A percentile compares a stretch with the other conserved stretches of the same genome.
These are phyloP conservation scores for Nothoprocta pentlandii DNA, from an alignment of 2,113 vertebrate genomes.

Conservation along the genomic window DNA sequence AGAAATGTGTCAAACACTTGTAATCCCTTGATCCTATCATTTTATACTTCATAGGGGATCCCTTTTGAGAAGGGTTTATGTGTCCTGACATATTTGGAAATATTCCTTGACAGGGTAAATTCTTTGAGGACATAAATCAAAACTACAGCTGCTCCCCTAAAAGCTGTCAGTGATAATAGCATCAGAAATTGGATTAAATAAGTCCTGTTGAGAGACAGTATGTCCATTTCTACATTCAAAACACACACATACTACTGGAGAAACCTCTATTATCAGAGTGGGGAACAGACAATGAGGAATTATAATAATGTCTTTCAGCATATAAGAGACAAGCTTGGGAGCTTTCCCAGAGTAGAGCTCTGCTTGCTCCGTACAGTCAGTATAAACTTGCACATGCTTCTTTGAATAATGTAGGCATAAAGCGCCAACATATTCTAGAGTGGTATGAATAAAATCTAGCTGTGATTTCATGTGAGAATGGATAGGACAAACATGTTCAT, in stretches of 20 bases:
- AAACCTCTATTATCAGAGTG: neutral
- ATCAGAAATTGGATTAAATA: slow-evolving; percentile 71
- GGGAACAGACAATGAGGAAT: neutral
- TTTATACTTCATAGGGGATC: slow-evolving; percentile 72
- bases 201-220: slow-evolving; percentile 60
- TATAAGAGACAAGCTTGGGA: neutral
- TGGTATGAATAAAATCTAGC: neutral
- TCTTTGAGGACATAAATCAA: slow-evolving; percentile 79
- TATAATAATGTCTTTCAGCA: neutral
- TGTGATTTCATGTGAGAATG: neutral
- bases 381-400: neutral
- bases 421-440: neutral
- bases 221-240: slow-evolving; percentile 68
- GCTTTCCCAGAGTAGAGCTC: neutral
- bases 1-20: slow-evolving; percentile 63
- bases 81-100: slow-evolving; percentile 67
- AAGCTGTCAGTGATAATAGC: slow-evolving; percentile 77
- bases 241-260: slow-evolving; percentile 37
- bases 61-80: slow-evolving; percentile 68
- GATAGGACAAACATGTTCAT: neutral
- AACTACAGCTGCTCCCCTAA: slow-evolving; percentile 75
- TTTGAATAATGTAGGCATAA: neutral
- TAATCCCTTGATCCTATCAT: slow-evolving; percentile 57
- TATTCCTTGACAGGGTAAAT: slow-evolving; percentile 73
- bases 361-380: neutral